Conservation (phyloP, 92 coral and sea anemone species). For the Zoanthus gigantus region DNA sequence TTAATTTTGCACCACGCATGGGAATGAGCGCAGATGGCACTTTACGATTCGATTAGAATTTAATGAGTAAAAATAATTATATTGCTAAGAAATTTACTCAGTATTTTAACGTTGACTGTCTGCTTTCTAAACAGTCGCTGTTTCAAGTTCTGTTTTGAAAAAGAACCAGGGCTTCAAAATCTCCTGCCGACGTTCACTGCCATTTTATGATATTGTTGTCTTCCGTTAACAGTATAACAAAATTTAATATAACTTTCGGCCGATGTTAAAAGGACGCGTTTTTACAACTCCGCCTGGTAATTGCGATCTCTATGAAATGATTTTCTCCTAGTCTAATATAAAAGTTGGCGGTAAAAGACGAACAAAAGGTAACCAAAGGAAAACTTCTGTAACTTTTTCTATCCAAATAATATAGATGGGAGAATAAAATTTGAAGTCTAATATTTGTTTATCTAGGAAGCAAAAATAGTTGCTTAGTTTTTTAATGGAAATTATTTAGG, state of each 20-base stretch:
- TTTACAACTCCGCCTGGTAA: too few species aligned
- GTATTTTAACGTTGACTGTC: background rate
- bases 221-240: too few species aligned
- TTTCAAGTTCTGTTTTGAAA: background rate
- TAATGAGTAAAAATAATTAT: background rate
- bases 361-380: too few species aligned
- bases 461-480: too few species aligned
- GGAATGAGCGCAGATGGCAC: slow-evolving; percentile 24
- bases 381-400: too few species aligned
- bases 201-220: background rate
- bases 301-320: too few species aligned
- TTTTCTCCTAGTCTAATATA: too few species aligned
- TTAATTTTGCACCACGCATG: background rate
- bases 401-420: background rate
- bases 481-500: background rate
- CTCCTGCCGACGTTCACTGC: background rate
- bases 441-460: too few species aligned
- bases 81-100: background rate
- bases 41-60: background rate
- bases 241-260: too few species aligned
- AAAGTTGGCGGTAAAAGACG: too few species aligned
- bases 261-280: too few species aligned
- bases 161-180: background rate
- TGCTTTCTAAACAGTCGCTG: background rate
- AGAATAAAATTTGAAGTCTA: background rate